A percentile compares a stretch with the other conserved stretches of the same genome.
phyloP scores from a whole-genome alignment of 64 coral and sea anemone genomes.

The Platygyra sinensis region DNA sequence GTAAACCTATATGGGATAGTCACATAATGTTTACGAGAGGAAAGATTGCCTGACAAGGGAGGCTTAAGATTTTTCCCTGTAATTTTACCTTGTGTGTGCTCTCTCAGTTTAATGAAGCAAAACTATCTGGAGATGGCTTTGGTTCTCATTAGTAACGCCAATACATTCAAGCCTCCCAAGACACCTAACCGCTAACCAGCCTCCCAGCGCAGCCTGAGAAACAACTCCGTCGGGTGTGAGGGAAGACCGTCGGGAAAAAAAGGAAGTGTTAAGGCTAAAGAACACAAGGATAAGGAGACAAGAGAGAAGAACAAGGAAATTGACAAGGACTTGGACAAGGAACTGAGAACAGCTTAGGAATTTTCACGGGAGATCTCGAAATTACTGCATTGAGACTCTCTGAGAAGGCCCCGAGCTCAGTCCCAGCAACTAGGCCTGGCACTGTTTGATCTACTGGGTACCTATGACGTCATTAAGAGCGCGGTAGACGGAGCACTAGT shows the following conservation, averaged over 20 bases:
- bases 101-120: conserved; percentile 79
- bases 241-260: conserved; percentile 32
- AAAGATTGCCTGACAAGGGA: no score
- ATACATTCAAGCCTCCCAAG: conserved; percentile 32
- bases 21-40: no score
- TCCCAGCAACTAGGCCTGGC: conserved; percentile 80
- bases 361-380: conserved; percentile 76
- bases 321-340: conserved; percentile 69
- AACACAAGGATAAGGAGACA: conserved; percentile 63
- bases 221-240: background rate
- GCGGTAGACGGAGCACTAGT: conserved; percentile 30
- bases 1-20: conserved; percentile 72
- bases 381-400: conserved; percentile 72
- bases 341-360: conserved; percentile 67
- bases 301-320: conserved; percentile 70
- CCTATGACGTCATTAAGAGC: conserved; percentile 63
- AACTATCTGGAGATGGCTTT: conserved; percentile 79
- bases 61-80: no score
- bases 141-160: conserved; percentile 38
- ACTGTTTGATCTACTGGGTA: conserved; percentile 86
- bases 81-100: background rate
- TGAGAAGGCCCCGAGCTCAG: conserved; percentile 44
- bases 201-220: background rate
- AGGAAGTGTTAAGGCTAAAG: conserved; percentile 46
- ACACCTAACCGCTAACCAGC: background rate